Percentiles rank a stretch among this genome's conserved stretches.
phyloP scores from a whole-genome alignment of 2,888 invertebrate genomes.

The Biston stratarius region DNA sequence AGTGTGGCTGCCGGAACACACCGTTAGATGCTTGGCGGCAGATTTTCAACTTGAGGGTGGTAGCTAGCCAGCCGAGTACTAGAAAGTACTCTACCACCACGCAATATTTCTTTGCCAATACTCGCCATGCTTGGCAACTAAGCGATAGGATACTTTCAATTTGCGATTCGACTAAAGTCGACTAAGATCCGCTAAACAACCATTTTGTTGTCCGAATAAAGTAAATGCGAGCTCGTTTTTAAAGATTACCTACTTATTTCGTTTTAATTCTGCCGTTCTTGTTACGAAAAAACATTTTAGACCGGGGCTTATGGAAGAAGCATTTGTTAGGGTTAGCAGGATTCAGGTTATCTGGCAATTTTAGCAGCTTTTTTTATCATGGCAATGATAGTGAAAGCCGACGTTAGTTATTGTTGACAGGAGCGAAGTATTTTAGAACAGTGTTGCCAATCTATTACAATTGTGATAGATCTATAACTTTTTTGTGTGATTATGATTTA shows the following conservation, averaged over 20 bases:
- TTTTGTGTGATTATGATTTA: no score
- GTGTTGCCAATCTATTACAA: no score
- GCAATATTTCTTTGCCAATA: no score
- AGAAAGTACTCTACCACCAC: no score
- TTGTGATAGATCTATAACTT: no score
- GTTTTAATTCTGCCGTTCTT: constrained; percentile 32
- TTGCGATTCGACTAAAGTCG: constrained; percentile 21
- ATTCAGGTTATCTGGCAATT: constrained; percentile 28
- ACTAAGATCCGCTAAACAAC: constrained; percentile 33
- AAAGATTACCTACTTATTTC: constrained; percentile 45
- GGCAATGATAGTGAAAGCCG: constrained; percentile 3
- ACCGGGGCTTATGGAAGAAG: constrained; percentile 22
- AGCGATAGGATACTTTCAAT: no score
- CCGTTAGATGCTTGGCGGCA: no score
- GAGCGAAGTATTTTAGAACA: no score
- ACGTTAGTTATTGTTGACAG: not conserved
- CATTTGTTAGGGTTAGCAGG: constrained; percentile 31
- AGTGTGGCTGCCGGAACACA: no score
- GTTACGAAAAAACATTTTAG: constrained; percentile 30
- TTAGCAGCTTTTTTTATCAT: constrained; percentile 16
- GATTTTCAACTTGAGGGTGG: no score
- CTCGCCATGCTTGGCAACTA: no score
- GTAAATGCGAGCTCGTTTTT: constrained; percentile 48
- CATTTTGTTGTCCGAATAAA: constrained; percentile 48
- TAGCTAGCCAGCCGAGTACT: no score